phyloP scores from a whole-genome alignment of 1,140 invertebrate species.

The Cotesia glomerata region DNA sequence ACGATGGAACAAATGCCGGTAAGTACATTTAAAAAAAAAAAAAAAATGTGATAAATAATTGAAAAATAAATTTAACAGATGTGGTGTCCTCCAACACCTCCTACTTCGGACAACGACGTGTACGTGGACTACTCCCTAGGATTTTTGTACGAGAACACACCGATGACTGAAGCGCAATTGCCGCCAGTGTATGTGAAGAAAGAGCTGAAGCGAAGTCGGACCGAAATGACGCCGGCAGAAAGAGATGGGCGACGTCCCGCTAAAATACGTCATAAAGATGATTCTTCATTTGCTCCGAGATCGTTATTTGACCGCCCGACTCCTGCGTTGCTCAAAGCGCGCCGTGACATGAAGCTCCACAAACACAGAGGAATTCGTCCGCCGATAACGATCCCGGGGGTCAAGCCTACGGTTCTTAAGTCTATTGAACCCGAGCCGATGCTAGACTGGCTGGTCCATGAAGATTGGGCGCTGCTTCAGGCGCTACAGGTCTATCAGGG shows the following conservation, averaged over 20 bases:
- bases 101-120: slow-evolving; percentile 87
- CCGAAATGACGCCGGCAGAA: slow-evolving; percentile 65
- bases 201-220: slow-evolving; percentile 75
- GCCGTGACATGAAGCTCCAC: slow-evolving; percentile 78
- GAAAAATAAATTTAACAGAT: slow-evolving; percentile 67
- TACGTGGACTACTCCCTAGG: slow-evolving; percentile 86
- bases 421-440: slow-evolving; percentile 69
- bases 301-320: slow-evolving; percentile 89
- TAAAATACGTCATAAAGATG: slow-evolving; percentile 77
- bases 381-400: slow-evolving; percentile 66
- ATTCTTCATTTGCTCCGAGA: slow-evolving; percentile 77
- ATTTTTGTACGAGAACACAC: slow-evolving; percentile 83
- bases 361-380: slow-evolving; percentile 73
- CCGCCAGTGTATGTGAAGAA: slow-evolving; percentile 86
- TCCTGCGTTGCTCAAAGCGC: slow-evolving; percentile 76
- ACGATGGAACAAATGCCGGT: slow-evolving; percentile 78
- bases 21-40: slow-evolving; percentile 59
- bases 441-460: slow-evolving; percentile 87
- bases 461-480: slow-evolving; percentile 89
- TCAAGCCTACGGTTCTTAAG: slow-evolving; percentile 67
- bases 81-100: slow-evolving; percentile 95
- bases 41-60: slow-evolving; percentile 24
- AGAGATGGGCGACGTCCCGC: slow-evolving; percentile 64
- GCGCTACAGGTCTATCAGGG: slow-evolving; percentile 84
- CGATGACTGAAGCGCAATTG: slow-evolving; percentile 83